Conservation (phyloP, 1,140 invertebrate species). For the Pantala flavescens region DNA sequence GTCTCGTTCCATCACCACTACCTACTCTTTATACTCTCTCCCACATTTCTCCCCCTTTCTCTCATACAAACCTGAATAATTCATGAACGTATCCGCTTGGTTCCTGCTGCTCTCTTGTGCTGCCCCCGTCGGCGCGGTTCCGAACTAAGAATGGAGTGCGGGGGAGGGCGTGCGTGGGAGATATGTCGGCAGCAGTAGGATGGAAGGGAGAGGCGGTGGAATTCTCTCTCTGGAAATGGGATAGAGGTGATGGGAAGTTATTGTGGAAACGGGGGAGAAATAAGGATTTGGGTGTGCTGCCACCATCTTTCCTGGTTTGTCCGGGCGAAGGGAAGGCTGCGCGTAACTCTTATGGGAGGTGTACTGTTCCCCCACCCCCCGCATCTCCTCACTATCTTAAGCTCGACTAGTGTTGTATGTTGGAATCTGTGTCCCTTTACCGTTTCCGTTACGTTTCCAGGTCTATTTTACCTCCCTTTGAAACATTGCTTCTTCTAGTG, state of each 20-base stretch:
- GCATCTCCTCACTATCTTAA: neutral
- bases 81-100: slow-evolving; percentile 3
- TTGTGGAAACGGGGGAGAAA: slow-evolving; percentile 7
- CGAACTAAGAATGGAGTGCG: neutral
- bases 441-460: too few species aligned
- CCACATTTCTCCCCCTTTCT: neutral
- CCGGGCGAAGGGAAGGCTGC: neutral
- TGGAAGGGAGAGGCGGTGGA: neutral
- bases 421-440: too few species aligned
- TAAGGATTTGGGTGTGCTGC: slow-evolving; percentile 4
- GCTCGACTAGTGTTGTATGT: too few species aligned
- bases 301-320: slow-evolving; percentile 8
- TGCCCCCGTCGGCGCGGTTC: neutral
- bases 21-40: neutral
- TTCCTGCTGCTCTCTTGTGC: slow-evolving; percentile 3
- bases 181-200: neutral
- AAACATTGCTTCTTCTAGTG: too few species aligned
- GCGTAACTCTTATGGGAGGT: neutral
- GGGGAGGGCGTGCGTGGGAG: neutral
- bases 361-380: neutral
- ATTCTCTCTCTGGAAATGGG: neutral
- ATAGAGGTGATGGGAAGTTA: slow-evolving; percentile 5
- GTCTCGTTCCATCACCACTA: too few species aligned
- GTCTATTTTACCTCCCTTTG: too few species aligned
- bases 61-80: slow-evolving; percentile 3